These are phyloP conservation scores for Oceanodroma leucorhoa DNA, from an alignment of 2,797 vertebrate genomes.

Conservation along the genomic window DNA sequence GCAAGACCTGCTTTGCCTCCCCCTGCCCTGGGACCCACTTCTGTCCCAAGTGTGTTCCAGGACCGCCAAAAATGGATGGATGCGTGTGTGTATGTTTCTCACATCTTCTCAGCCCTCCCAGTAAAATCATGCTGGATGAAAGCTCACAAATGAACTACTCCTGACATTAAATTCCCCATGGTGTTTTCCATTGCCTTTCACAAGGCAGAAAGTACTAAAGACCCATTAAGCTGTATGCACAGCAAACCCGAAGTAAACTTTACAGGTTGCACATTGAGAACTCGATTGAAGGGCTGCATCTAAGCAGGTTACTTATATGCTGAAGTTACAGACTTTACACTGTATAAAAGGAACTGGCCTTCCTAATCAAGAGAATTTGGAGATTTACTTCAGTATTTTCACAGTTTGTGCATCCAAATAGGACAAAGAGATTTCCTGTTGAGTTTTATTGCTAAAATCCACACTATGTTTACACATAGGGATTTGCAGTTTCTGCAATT, in stretches of 20 bases:
- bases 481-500: neutral
- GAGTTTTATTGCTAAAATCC: neutral
- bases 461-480: neutral
- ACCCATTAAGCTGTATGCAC: neutral
- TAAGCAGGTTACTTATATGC: neutral
- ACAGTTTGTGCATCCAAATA: neutral
- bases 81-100: rapidly evolving
- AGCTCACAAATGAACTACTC: neutral
- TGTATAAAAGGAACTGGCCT: neutral
- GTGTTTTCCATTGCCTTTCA: neutral
- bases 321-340: neutral
- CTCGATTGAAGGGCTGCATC: rapidly evolving
- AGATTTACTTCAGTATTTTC: neutral
- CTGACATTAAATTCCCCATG: neutral
- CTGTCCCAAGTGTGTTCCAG: neutral
- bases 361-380: neutral
- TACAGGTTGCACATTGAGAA: neutral
- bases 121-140: neutral
- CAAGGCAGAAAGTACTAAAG: neutral
- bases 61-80: neutral
- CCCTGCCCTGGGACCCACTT: neutral
- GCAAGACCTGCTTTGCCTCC: neutral
- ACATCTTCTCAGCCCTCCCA: neutral
- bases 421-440: neutral
- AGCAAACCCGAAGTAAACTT: neutral